These are phyloP conservation scores for Huso huso DNA, from an alignment of 2,797 vertebrate genomes.

Conservation along the genomic window DNA sequence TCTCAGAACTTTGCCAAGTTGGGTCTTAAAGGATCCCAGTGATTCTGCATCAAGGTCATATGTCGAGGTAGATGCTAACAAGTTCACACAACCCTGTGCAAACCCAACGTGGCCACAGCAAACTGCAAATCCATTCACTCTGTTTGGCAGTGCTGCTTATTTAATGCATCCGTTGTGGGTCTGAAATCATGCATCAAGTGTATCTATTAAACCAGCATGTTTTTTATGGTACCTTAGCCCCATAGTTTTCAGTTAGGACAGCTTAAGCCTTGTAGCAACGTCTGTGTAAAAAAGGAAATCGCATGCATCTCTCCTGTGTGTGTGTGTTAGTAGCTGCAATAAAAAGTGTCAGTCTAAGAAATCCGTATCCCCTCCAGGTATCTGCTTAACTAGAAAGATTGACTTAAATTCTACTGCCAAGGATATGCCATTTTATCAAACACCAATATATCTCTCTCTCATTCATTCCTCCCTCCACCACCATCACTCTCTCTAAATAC, in stretches of 20 bases:
- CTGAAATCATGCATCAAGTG: too few species aligned
- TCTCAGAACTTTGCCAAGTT: too few species aligned
- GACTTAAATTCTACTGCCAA: conserved; percentile 46
- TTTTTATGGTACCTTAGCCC: conserved; percentile 46
- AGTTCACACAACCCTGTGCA: too few species aligned
- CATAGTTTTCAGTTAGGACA: conserved; percentile 55
- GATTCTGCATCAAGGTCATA: too few species aligned
- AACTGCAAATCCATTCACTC: too few species aligned
- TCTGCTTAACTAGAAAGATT: conserved; percentile 61
- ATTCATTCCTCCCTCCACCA: background rate
- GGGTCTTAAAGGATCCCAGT: too few species aligned
- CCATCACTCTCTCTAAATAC: conserved; percentile 18
- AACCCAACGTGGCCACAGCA: too few species aligned
- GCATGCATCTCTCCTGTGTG: conserved; percentile 35
- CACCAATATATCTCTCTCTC: conserved; percentile 1
- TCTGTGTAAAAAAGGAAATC: conserved; percentile 42
- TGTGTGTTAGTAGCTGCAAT: conserved; percentile 50
- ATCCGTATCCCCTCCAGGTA: conserved; percentile 57
- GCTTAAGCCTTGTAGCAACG: conserved; percentile 58
- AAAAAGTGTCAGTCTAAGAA: conserved; percentile 62
- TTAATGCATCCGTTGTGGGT: too few species aligned
- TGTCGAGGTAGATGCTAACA: too few species aligned
- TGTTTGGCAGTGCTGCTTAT: too few species aligned
- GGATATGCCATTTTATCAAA: conserved; percentile 23
- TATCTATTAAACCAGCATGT: conserved; percentile 19